phyloP scores from a whole-genome alignment of 2,113 vertebrate genomes.

The Austrofundulus limnaeus region DNA sequence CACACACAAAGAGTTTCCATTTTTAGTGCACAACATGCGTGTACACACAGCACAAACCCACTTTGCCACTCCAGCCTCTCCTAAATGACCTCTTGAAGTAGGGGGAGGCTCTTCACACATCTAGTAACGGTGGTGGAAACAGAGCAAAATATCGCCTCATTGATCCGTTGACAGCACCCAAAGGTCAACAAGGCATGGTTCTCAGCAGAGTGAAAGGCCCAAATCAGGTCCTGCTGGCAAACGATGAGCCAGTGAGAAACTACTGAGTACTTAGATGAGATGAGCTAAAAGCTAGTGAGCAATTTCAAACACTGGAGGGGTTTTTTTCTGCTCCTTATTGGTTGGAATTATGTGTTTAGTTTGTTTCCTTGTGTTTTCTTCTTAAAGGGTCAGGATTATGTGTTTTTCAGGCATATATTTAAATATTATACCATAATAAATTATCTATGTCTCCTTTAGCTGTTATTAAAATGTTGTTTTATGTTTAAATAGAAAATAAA shows the following conservation, averaged over 20 bases:
- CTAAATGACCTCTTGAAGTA: constrained; percentile 57
- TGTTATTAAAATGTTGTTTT: too few relatives aligned
- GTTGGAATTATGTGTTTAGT: background rate
- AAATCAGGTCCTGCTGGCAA: constrained; percentile 29
- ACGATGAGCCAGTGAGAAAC: constrained; percentile 37
- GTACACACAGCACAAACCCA: constrained; percentile 16
- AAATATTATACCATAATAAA: too few relatives aligned
- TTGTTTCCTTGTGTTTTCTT: constrained; percentile 5
- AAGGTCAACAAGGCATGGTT: constrained; percentile 64
- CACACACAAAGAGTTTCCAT: constrained; percentile 26
- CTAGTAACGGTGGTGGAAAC: constrained; percentile 37
- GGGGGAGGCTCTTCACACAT: constrained; percentile 56
- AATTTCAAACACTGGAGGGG: constrained; percentile 17
- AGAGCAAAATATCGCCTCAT: constrained; percentile 56
- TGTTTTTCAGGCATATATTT: too few relatives aligned
- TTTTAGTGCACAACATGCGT: constrained; percentile 29
- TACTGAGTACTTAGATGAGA: constrained; percentile 33
- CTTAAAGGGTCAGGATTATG: too few relatives aligned
- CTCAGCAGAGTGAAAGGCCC: constrained; percentile 38
- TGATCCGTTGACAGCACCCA: constrained; percentile 50
- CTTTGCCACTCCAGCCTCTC: constrained; percentile 53
- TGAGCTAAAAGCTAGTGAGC: constrained; percentile 25
- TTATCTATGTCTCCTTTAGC: too few relatives aligned
- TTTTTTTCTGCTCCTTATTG: background rate
- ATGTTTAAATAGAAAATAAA: too few relatives aligned